Conservation (phyloP, 2,113 vertebrate species). For the Syngnathus typhle region DNA sequence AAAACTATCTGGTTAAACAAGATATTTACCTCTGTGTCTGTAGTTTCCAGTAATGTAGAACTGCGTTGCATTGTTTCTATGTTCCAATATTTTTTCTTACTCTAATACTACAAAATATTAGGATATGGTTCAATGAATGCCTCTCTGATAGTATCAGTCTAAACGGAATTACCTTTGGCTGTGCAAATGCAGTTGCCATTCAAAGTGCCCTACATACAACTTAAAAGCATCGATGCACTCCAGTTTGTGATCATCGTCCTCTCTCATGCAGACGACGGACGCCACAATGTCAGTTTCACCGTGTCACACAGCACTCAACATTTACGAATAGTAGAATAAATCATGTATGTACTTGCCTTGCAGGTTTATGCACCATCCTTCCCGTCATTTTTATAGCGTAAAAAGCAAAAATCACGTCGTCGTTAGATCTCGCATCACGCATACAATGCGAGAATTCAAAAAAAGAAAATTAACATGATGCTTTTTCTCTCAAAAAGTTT, state of each 20-base stretch:
- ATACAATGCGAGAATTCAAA: background rate
- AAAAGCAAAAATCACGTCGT: background rate
- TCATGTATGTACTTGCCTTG: background rate
- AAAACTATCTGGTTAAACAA: background rate
- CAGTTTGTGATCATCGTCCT: background rate
- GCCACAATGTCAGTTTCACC: background rate
- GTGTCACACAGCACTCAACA: background rate
- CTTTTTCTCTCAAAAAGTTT: background rate
- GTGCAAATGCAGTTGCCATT: background rate
- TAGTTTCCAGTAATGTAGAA: background rate
- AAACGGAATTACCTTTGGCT: background rate
- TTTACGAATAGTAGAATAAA: background rate
- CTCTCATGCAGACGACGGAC: background rate
- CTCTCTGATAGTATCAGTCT: background rate
- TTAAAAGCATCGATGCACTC: background rate
- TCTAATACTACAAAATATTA: too few species aligned
- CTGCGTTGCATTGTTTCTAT: background rate
- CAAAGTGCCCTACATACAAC: background rate
- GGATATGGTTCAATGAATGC: background rate
- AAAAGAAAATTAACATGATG: background rate
- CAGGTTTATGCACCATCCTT: background rate
- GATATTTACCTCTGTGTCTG: background rate
- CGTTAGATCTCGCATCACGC: slow-evolving; percentile 10
- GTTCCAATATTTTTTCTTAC: too few species aligned
- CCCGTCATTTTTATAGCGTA: background rate